Percentiles rank a stretch among this genome's conserved stretches.
phyloP scores from a whole-genome alignment of 2,113 vertebrate species.

The Tupaia tana region DNA sequence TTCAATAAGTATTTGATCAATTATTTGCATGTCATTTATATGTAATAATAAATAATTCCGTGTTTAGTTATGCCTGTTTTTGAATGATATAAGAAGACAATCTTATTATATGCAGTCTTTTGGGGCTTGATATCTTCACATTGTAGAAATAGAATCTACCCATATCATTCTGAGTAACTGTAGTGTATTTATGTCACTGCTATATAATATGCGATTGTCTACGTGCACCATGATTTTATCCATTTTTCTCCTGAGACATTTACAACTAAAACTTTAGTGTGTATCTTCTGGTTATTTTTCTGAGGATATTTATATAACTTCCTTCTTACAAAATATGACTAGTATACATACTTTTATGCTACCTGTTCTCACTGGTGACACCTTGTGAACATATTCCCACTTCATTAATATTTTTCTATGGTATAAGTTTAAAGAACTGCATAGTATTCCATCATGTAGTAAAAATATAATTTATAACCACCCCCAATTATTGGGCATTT shows the following conservation, averaged over 20 bases:
- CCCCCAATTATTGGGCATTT: background rate
- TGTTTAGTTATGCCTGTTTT: slow-evolving; percentile 21
- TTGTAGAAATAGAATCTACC: slow-evolving; percentile 34
- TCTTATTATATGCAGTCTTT: background rate
- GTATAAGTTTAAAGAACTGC: background rate
- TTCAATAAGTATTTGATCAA: slow-evolving; percentile 17
- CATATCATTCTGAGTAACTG: background rate
- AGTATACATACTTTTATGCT: background rate
- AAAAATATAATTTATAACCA: background rate
- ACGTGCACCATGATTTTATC: slow-evolving; percentile 7
- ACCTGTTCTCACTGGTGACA: slow-evolving; percentile 1
- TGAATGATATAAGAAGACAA: slow-evolving; percentile 42
- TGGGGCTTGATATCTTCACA: background rate
- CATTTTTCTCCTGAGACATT: background rate
- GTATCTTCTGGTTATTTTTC: background rate
- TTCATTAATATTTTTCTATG: slow-evolving; percentile 15
- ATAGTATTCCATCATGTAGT: background rate
- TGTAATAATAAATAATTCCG: background rate
- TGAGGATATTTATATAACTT: background rate
- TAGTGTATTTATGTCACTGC: background rate
- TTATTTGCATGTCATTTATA: background rate
- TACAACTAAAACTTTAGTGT: background rate
- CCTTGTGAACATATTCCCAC: background rate
- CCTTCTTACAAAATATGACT: background rate
- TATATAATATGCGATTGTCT: slow-evolving; percentile 14